Percentiles rank a stretch among this genome's conserved stretches.
Conservation (phyloP, 2,113 vertebrate genomes). For the Lycocorax pyrrhopterus region DNA sequence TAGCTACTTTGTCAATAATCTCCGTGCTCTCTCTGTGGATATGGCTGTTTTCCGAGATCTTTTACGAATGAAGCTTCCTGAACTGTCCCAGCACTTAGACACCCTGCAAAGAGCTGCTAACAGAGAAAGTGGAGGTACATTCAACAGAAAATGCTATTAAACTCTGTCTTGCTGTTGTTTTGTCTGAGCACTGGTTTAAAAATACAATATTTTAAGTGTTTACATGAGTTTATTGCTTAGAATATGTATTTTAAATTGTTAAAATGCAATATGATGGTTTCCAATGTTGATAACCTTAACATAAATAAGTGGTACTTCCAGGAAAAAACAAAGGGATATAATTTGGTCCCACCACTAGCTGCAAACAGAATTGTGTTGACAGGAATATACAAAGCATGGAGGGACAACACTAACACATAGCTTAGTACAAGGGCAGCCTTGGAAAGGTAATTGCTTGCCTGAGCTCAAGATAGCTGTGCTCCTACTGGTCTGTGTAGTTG, state of each 20-base stretch:
- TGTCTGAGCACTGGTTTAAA: not conserved
- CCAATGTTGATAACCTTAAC: not conserved
- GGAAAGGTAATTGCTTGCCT: not conserved
- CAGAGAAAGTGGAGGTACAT: conserved; percentile 81
- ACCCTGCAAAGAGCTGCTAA: conserved; percentile 83
- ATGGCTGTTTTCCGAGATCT: conserved; percentile 92
- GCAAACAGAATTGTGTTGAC: not conserved
- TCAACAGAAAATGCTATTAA: not conserved
- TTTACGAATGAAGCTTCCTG: conserved; percentile 82
- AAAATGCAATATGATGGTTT: not conserved
- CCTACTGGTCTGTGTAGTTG: not conserved
- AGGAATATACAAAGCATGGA: not conserved
- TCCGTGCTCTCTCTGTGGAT: conserved; percentile 91
- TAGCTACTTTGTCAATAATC: conserved; percentile 98
- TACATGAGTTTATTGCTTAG: not conserved
- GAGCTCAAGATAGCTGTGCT: not conserved
- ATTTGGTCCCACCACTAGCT: not conserved
- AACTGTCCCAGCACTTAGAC: conserved; percentile 85
- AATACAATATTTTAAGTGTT: not conserved
- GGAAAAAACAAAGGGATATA: not conserved
- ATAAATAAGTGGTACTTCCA: not conserved
- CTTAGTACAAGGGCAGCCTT: not conserved
- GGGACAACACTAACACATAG: not conserved
- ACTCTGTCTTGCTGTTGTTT: not conserved
- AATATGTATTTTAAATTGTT: not conserved